Evolutionary conservation across 2,113 vertebrate genomes (phyloP), one percentile per base, ranked within the genome.

Genomic region (Manacus vitellinus): DNA sequence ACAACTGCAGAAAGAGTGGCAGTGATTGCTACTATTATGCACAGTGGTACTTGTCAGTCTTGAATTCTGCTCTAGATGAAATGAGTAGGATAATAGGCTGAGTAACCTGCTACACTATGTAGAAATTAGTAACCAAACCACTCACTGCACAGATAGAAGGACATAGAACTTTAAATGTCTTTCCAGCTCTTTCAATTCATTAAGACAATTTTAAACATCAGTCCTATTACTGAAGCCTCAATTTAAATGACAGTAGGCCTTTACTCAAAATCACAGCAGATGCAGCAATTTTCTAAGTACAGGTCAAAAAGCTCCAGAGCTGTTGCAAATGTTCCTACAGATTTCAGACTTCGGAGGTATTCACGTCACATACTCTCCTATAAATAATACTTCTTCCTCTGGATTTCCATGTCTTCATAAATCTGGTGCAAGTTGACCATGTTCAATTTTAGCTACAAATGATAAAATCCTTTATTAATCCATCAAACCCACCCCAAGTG

Each of bases 131-230:
- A 88, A 95, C 56, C 47, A 92, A 90, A 55, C 43, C 30, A 80
- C 37, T 92, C 61, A 68, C 47, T 47, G 56, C 65, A 84, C 10
- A 71, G 63, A 70, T 8, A 92, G 51, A 92, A 92, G 87, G 37
- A 66, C 31, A 44, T 6, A 41, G 52, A 74, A 92, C 55, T 91
- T 83, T 72, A 91, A 94, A 87, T 61, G 73, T 75, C n/a, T 94
- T 70, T 79, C 66, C n/a, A 79, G 44, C 49, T 79, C 84, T 89
- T 88, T 73, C 71, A 65, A 78, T 91, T 94, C 68, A 84, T 91
- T 85, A 89, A 89, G 37, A 87, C 47, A 82, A 84, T 82, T 92
- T 91, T 87, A 96, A 95, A 86, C 85, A 77, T 68, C 95, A 91
- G 70, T 66, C 58, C 81, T 89, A 61, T 89, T 92, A 94, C n/a